Evolutionary conservation across 1,140 invertebrate genomes (phyloP), one percentile per base, ranked within the genome.

Genomic region (Aleiodes sp.): DNA sequence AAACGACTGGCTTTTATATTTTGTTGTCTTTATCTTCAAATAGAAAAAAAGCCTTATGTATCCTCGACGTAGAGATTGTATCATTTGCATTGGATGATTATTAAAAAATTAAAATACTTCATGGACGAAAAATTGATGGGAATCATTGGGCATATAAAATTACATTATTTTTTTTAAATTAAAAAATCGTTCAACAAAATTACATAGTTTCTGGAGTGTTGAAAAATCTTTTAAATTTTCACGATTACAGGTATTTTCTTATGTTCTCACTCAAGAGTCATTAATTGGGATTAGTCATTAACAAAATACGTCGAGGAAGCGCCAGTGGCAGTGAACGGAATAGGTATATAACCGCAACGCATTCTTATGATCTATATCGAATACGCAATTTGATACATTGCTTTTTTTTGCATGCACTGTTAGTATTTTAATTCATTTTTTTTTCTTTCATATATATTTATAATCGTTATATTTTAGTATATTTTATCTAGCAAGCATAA

Each of bases 321-420:
- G 75, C 76, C 75, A 77, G 74, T 84, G 82, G 81, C 81, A 83
- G 80, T 84, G 80, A 83, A 84, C 77, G 77, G 70, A 79, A 81
- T 80, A 77, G 76, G 73, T 78, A 77, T 79, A 73, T 80, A 78
- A 81, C 79, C 26, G 12, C 28, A 29, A 65, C 28, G 28, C 43
- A 26, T 52, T 21, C 41, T 65, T 52, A 35, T 31, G n/a, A 76
- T 74, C 74, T 77, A 59, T 84, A 84, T 78, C 80, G 78, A 84
- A 73, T 84, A 83, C 77, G 79, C 77, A 75, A 83, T 81, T 83
- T 83, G 79, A 86, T 79, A 83, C 79, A 79, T 84, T 83, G 80
- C 76, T 83, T 79, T 76, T n/a, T 83, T 77, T 82, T 82, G 77
- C 82, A 85, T 84, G 82, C 82, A 85, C 75, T 83, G 74, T 82